A percentile compares a stretch with the other conserved stretches of the same genome.
Evolutionary conservation across 2,888 invertebrate genomes (phyloP).

Genomic region (Scaptomyza polygonia): DNA sequence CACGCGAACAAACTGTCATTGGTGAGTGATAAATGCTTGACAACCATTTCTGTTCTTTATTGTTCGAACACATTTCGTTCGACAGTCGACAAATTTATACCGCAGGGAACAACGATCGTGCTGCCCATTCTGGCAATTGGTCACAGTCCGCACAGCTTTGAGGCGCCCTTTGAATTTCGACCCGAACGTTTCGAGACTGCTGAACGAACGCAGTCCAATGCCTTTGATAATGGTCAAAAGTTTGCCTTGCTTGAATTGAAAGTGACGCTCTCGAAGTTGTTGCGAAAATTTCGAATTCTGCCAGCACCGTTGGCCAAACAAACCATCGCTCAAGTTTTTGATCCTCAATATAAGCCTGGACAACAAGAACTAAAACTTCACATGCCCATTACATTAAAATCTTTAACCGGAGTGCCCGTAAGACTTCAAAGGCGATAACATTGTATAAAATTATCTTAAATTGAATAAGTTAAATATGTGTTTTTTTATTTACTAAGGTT

Average conservation of each 20-base stretch:
- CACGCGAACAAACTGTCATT: constrained; percentile 56
- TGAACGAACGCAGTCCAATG: constrained; percentile 62
- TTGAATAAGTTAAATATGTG: too few species aligned
- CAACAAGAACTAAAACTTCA: constrained; percentile 45
- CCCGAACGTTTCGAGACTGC: constrained; percentile 84
- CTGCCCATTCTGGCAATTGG: constrained; percentile 71
- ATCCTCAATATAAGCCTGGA: constrained; percentile 33
- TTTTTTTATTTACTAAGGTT: too few species aligned
- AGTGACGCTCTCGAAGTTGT: constrained; percentile 85
- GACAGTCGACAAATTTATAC: constrained; percentile 72
- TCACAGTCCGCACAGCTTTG: constrained; percentile 70
- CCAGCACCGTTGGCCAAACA: constrained; percentile 83
- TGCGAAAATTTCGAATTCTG: constrained; percentile 84
- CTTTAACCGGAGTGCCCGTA: constrained; percentile 47
- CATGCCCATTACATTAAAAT: constrained; percentile 54
- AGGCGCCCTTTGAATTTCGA: constrained; percentile 70
- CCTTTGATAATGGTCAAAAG: constrained; percentile 86
- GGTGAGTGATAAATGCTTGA: constrained; percentile 53
- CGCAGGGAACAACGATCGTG: constrained; percentile 65
- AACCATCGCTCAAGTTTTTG: constrained; percentile 68
- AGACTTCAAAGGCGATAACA: constrained; percentile 33
- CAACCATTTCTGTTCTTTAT: background rate
- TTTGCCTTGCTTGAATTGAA: constrained; percentile 86
- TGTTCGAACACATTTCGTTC: background rate
- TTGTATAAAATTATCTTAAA: too few species aligned